Base-by-base conservation (phyloP, 2,113 vertebrate species). In the Gobiocypris rarus region DNA sequence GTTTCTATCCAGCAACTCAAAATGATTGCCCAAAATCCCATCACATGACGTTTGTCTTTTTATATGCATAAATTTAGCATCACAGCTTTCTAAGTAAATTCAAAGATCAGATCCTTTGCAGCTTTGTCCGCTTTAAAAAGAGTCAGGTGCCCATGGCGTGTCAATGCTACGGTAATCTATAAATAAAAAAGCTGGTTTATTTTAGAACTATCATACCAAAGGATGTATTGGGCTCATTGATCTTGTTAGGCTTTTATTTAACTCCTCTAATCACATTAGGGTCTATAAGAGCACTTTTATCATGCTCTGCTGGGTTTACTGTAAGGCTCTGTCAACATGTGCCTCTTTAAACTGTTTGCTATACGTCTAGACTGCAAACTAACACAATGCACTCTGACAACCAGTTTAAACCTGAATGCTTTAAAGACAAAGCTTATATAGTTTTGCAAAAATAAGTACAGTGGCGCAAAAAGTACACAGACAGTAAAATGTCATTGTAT, bases 271-370 rank as follows among this genome's bases (percentile, higher is more conserved):
- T 76, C 71, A 59, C 22, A 85, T 83, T 77, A 88, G 43, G 71
- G 75, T 59, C 83, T 75, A 41, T 78, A 70, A 41, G 63, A 69
- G 50, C 45, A 81, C 85, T 9, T 88, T 76, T 22, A 76, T 58
- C 48, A 81, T 84, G 82, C 85, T 70, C 84, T 76, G 82, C 86
- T 86, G 73, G 87, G 81, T 89, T 85, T 85, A 89, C 87, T 88
- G 86, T 85, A 89, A 86, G 63, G 50, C 69, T 84, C 76, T 61
- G 75, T 86, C 87, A 85, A 56, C 84, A 22, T 24, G 70, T 61
- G 45, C 34, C 69, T 85, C 43, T 65, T 24, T 89, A 88, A 92
- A 88, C 85, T 85, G 69, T 83, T 85, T 83, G 45, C 69, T 48
- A 26, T 14, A 67, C 65, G 76, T 87, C 84, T 54, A 61, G 74